Base-by-base conservation (phyloP, 2,888 invertebrate species). In the Lepidocyrtinus sp. region DNA sequence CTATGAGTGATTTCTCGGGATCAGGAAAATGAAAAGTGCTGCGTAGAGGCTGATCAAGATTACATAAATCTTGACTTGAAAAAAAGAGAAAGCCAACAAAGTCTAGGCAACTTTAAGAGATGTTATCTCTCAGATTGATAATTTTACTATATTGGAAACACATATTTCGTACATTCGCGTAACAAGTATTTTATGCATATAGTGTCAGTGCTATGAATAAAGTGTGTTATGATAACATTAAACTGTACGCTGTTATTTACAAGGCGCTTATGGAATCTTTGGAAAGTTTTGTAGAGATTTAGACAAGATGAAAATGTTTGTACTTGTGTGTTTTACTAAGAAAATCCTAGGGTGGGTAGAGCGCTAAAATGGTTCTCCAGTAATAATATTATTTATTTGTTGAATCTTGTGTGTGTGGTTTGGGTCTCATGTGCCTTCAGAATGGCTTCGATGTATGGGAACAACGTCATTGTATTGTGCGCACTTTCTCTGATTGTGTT, bases 401-500 rank as follows among this genome's bases (percentile, higher is more conserved):
- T 50, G 71, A 75, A 71, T 65, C 64, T 63, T 19, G 64, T 22
- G 17, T 62, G 74, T 45, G 65, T 70, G 75, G 74, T 75, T 75
- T 80, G 75, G 80, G 80, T 80, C 80, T 80, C 80, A 80, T 80
- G 80, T 80, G 80, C 80, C 80, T 80, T 80, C 70, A 69, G 80
- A 80, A 80, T 80, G 80, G 80, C 80, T 80, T 80, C 75, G 80
- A 80, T 80, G 80, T 80, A 80, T 80, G 80, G 80, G 80, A 80
- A 80, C 80, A 80, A 80, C 70, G 65, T 80, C 74, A 74, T 64
- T 70, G 75, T 79, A 79, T 75, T 75, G 75, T 75, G 75, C 70
- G 79, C 80, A 65, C 74, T 70, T 75, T 67, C 24, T 36, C 36
- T 50, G 2, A 36, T n/a, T n/a, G n/a, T n/a, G n/a, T n/a, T n/a